Evolutionary conservation across 2,113 vertebrate species (phyloP).

Genomic region (Catharus minimus): DNA sequence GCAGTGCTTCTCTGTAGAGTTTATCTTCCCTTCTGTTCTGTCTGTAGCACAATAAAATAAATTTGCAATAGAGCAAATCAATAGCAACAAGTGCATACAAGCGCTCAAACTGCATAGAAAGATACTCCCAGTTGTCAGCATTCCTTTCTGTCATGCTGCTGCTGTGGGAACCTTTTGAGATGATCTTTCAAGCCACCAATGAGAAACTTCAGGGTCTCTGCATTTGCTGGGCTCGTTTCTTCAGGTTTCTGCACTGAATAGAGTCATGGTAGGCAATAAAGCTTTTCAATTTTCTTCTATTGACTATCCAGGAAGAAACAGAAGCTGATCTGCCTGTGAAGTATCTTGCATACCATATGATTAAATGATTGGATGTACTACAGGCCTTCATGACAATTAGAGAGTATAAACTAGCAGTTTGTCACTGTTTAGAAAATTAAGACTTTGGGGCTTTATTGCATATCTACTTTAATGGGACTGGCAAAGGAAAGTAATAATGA

Average conservation of each 20-base stretch:
- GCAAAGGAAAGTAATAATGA: background rate
- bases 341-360: background rate
- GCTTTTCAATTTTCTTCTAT: background rate
- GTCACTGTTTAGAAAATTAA: background rate
- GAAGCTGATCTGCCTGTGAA: background rate
- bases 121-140: background rate
- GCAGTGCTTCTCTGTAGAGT: background rate
- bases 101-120: background rate
- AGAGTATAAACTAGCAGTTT: background rate
- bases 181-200: background rate
- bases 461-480: background rate
- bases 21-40: background rate
- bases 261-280: background rate
- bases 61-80: background rate
- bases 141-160: background rate
- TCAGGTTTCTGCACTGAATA: background rate
- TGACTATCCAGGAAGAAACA: background rate
- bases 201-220: background rate
- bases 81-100: background rate
- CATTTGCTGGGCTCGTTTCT: background rate
- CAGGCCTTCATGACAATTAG: background rate
- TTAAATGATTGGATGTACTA: background rate
- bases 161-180: background rate
- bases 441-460: background rate
- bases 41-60: background rate